These are phyloP conservation scores for Meriones unguiculatus DNA, from an alignment of 2,113 vertebrate genomes.

Conservation along the genomic window DNA sequence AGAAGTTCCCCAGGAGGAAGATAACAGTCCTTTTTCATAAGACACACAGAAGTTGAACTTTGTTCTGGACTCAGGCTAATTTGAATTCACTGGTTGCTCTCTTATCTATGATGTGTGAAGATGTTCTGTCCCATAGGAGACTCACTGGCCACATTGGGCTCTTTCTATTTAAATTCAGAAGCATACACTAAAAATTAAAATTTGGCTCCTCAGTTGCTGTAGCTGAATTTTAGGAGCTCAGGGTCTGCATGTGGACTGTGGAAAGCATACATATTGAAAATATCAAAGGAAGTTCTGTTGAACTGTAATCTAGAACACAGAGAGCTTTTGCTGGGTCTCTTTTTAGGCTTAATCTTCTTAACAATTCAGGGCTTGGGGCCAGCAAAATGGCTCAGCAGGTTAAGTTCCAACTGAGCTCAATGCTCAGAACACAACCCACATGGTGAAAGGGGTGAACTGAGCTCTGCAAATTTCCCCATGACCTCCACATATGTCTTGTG, in stretches of 20 bases:
- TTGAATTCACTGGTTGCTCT: neutral
- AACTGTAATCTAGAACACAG: neutral
- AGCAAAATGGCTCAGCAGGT: neutral
- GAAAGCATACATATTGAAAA: too few species aligned
- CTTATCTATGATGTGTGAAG: too few species aligned
- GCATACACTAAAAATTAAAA: neutral
- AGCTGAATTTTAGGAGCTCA: neutral
- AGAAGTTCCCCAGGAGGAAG: slow-evolving; percentile 1
- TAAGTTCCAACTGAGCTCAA: neutral
- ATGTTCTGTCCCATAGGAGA: neutral
- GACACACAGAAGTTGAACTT: neutral
- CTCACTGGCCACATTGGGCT: neutral
- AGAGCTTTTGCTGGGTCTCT: neutral
- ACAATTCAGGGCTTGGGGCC: neutral
- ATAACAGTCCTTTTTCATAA: neutral
- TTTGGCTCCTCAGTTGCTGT: neutral
- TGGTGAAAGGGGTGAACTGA: neutral
- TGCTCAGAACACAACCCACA: too few species aligned
- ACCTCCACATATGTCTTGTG: neutral
- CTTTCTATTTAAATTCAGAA: neutral
- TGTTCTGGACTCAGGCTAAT: neutral
- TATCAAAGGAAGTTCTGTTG: neutral
- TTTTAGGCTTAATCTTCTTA: neutral
- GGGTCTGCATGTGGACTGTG: neutral
- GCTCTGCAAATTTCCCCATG: neutral